These are phyloP conservation scores for Sipha flava DNA, from an alignment of 1,140 invertebrate species.

Conservation along the genomic window DNA sequence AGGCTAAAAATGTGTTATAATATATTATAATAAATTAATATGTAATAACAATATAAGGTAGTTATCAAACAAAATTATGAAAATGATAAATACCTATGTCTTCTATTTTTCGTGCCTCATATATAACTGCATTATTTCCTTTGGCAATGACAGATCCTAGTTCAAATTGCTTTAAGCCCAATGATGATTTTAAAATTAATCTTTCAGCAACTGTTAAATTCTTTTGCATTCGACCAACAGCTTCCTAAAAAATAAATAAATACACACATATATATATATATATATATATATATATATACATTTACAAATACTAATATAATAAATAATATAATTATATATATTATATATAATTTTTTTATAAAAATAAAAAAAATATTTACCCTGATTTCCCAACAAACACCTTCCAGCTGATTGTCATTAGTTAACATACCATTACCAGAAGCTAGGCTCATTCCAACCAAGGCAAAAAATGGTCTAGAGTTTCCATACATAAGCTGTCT, in stretches of 20 bases:
- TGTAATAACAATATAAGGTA: too few relatives aligned
- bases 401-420: conserved; percentile 69
- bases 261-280: not conserved
- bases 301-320: too few relatives aligned
- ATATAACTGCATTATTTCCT: conserved; percentile 74
- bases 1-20: too few relatives aligned
- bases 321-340: too few relatives aligned
- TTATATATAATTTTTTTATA: too few relatives aligned
- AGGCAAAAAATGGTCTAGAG: conserved; percentile 62
- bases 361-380: conserved; percentile 44
- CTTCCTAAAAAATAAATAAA: conserved; percentile 46
- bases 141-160: conserved; percentile 66
- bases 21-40: too few relatives aligned
- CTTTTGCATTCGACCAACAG: conserved; percentile 54
- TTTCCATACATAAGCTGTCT: conserved; percentile 58
- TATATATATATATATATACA: not conserved
- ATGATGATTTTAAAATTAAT: conserved; percentile 42
- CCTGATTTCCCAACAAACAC: conserved; percentile 68
- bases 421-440: conserved; percentile 65
- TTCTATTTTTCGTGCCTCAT: conserved; percentile 49
- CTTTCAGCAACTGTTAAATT: conserved; percentile 49
- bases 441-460: conserved; percentile 65
- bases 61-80: too few relatives aligned
- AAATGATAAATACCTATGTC: not conserved
- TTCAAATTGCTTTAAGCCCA: conserved; percentile 53